Evolutionary conservation across 2,797 vertebrate genomes (phyloP), one percentile per base, ranked within the genome.

Genomic region (Amazona ochrocephala): DNA sequence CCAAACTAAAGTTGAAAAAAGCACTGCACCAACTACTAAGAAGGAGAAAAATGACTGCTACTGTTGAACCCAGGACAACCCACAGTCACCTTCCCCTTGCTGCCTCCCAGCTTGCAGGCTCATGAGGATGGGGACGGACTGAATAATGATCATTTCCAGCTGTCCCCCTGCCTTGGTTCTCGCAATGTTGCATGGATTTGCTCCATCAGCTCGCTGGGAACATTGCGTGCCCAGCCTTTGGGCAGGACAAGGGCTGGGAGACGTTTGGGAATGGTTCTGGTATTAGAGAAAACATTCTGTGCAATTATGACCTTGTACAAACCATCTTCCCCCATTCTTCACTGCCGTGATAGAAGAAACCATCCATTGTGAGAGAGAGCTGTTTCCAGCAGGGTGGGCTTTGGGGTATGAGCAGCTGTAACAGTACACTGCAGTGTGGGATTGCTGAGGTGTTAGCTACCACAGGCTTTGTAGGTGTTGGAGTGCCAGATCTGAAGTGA

Each of bases 211-310:
- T 14, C 76, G 14, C 6, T 30, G 34, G 8, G 32, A 13, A 3
- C 1, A 13, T 54, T 85, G 48, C 0, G 0, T 0, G 1, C 21
- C 17, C 13, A 12, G 45, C 13, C 32, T 68, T 61, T 73, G 90
- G n/a, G 41, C 37, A 79, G 45, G 58, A 65, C 7, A 15, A 16
- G 11, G 13, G 23, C 48, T 64, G 19, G 21, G 9, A 84, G 34
- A 32, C 18, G 13, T 61, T 81, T 89, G 30, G 53, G 27, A 54
- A 37, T 47, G 53, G 23, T 70, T 90, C 45, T 83, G 13, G 23
- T 48, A 6, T 42, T 70, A 56, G 29, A 88, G 37, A 85, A 76
- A 80, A 74, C 6, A 12, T 13, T 18, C 13, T 58, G 45, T 79
- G 50, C 14, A 70, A 73, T 11, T 9, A 42, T 53, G 39, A 9